Evolutionary conservation across 92 coral and sea anemone species (phyloP).

Genomic region (Heteractis magnifica): DNA sequence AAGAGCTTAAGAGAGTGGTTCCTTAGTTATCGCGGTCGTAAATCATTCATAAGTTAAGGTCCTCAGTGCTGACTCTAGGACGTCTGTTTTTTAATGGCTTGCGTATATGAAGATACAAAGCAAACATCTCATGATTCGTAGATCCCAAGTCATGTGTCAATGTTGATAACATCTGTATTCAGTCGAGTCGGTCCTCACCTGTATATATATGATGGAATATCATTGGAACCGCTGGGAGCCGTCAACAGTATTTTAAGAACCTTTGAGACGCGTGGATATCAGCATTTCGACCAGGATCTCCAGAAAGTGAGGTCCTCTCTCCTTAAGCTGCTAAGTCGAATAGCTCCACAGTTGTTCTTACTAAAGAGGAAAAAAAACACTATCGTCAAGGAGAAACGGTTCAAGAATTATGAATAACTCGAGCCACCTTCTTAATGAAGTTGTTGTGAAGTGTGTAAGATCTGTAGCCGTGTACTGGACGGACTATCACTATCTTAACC

Average conservation of each 20-base stretch:
- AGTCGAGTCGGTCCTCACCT: slow-evolving; percentile 18
- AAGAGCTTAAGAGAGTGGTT: background rate
- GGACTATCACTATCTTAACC: slow-evolving; percentile 27
- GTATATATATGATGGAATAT: background rate
- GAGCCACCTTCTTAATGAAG: background rate
- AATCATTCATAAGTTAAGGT: background rate
- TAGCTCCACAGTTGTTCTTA: background rate
- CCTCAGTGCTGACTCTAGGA: slow-evolving; percentile 6
- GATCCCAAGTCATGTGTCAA: slow-evolving; percentile 17
- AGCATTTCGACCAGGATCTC: background rate
- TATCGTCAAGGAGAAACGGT: background rate
- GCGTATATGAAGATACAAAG: slow-evolving; percentile 27
- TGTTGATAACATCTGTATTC: slow-evolving; percentile 32
- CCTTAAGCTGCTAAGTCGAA: too few relatives aligned
- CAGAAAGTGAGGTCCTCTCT: background rate
- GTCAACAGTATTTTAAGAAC: background rate
- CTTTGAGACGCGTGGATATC: background rate
- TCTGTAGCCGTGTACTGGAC: slow-evolving; percentile 8
- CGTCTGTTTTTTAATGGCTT: background rate
- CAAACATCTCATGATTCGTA: slow-evolving; percentile 19
- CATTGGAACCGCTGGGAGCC: background rate
- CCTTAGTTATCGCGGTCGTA: background rate
- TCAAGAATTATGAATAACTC: slow-evolving; percentile 14
- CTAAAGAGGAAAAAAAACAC: background rate
- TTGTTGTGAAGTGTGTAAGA: background rate